phyloP scores from a whole-genome alignment of 2,888 invertebrate species.

The Mimumesa dahlbomi region DNA sequence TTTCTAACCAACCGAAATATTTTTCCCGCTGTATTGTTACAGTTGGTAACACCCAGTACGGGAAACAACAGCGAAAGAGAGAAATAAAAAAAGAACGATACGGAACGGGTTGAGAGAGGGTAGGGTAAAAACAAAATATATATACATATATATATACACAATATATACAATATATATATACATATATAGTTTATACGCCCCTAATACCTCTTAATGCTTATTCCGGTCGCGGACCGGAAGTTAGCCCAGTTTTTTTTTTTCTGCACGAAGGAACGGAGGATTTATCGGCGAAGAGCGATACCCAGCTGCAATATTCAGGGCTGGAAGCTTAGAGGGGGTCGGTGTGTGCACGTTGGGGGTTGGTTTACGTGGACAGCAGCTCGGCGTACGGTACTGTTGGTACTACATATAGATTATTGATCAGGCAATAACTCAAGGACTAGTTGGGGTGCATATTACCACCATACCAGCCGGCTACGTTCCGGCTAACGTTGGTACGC shows the following conservation, averaged over 20 bases:
- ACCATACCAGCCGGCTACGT: slow-evolving; percentile 73
- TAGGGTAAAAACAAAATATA: too few species aligned
- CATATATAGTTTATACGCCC: slow-evolving; percentile 13
- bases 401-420: slow-evolving; percentile 80
- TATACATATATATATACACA: too few species aligned
- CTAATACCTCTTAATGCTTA: slow-evolving; percentile 50
- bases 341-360: slow-evolving; percentile 10
- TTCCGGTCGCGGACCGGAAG: slow-evolving; percentile 49
- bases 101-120: too few species aligned
- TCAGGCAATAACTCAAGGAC: slow-evolving; percentile 80
- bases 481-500: slow-evolving; percentile 71
- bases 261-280: slow-evolving; percentile 20
- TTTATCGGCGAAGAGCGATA: slow-evolving; percentile 62
- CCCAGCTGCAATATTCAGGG: slow-evolving; percentile 77
- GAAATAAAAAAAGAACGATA: too few species aligned
- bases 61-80: too few species aligned
- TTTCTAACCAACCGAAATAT: too few species aligned
- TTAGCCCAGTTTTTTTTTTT: slow-evolving; percentile 50
- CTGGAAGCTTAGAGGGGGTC: slow-evolving; percentile 70
- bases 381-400: slow-evolving; percentile 52
- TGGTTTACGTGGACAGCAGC: slow-evolving; percentile 69
- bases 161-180: too few species aligned
- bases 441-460: slow-evolving; percentile 79
- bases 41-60: too few species aligned
- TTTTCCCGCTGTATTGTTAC: too few species aligned